Base-by-base conservation (phyloP, 2,113 vertebrate species). In the Cephalopholis sonnerati region DNA sequence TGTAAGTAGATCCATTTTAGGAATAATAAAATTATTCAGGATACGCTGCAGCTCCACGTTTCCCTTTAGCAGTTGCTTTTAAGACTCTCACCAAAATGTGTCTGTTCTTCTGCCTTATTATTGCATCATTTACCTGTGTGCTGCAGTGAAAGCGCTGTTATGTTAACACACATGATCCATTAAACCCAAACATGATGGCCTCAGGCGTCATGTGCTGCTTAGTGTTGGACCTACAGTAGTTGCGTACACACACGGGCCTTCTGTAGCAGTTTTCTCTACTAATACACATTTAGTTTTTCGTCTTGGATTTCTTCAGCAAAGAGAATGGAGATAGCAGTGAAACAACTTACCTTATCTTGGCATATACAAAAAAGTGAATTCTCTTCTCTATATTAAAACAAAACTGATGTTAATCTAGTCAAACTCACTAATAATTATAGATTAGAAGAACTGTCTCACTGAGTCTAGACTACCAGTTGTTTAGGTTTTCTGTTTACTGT, bases 11-110 rank as follows among this genome's bases (percentile, higher is more conserved):
- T 86, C 24, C 22, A 58, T 89, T 90, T 87, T 90, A 93, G 87
- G 72, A 88, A 53, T 77, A 90, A 87, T 85, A 74, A 81, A 89
- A 85, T 32, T 18, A 77, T 87, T 91, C 87, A 91, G 81, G 86
- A 77, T 84, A 77, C 48, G 77, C 75, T 54, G 74, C 65, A 65
- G 71, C 61, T 79, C 44, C 41, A 81, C 25, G 53, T 64, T 82
- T 88, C 29, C 44, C 77, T 77, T 84, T 58, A 51, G 54, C 12
- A 5, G 64, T 81, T 80, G 77, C 29, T 84, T 83, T 71, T 66
- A 72, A 79, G 41, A 68, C 16, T 64, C 29, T 46, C 65, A 82
- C 79, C 50, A 71, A 55, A 65, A 79, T 53, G 55, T 79, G 51
- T 76, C 44, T 57, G 25, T 58, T 67, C 13, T 61, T 73, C 58